Conservation (phyloP, 2,888 invertebrate species). For the Branchipolynoe longqiensis region DNA sequence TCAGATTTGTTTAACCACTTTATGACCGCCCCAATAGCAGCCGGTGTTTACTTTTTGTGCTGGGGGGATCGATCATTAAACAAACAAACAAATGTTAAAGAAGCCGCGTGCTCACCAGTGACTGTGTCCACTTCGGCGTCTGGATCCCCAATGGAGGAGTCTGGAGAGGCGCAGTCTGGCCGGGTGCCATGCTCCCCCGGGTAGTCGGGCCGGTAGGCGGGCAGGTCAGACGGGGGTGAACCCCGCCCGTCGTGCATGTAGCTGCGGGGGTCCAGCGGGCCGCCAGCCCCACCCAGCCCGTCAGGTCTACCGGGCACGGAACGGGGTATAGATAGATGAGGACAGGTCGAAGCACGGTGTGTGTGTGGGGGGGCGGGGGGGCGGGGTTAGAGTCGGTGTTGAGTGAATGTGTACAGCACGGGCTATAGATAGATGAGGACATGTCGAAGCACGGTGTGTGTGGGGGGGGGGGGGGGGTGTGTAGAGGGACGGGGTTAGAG, state of each 20-base stretch:
- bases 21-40: no score
- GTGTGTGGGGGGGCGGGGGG: not conserved
- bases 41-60: no score
- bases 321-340: not conserved
- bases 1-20: no score
- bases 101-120: slow-evolving; percentile 63
- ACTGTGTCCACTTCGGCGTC: slow-evolving; percentile 64
- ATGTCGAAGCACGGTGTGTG: no score
- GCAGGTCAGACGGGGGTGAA: slow-evolving; percentile 6
- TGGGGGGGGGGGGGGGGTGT: no score
- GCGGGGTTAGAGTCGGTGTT: not conserved
- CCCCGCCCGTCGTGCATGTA: slow-evolving; percentile 40
- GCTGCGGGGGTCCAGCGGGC: slow-evolving; percentile 23
- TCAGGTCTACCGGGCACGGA: slow-evolving; percentile 37
- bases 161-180: slow-evolving; percentile 70
- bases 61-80: no score
- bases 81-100: no score
- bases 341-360: not conserved
- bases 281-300: slow-evolving; percentile 17
- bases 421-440: not conserved
- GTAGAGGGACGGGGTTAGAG: no score
- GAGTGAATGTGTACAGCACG: no score
- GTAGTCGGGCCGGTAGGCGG: slow-evolving; percentile 8
- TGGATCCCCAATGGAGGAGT: slow-evolving; percentile 73
- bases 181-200: slow-evolving; percentile 46